These are phyloP conservation scores for Sebastes cheni DNA, from an alignment of 2,797 vertebrate genomes.

Conservation along the genomic window DNA sequence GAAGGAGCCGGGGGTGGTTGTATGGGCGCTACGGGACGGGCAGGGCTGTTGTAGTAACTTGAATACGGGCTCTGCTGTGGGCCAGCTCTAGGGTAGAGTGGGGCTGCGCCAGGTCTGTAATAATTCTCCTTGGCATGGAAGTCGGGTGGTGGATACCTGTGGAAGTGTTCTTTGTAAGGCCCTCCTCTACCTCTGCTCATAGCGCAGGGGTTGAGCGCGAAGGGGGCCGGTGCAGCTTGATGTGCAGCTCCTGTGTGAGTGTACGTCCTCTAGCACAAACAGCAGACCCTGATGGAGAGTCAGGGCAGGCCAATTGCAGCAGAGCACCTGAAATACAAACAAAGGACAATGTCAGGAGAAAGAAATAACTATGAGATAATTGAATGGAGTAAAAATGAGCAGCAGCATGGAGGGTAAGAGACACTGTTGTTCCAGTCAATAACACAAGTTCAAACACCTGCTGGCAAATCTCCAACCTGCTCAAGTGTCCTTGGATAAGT, in stretches of 20 bases:
- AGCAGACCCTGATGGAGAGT: constrained; percentile 27
- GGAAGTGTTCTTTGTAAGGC: constrained; percentile 72
- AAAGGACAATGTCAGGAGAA: constrained; percentile 31
- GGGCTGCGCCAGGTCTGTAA: constrained; percentile 31
- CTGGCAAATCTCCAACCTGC: constrained; percentile 20
- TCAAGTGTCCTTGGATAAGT: constrained; percentile 38
- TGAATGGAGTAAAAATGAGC: background rate
- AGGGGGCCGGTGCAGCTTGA: constrained; percentile 48
- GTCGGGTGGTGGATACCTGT: constrained; percentile 27
- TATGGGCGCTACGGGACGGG: constrained; percentile 21
- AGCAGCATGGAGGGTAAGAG: background rate
- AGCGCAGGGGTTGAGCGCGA: constrained; percentile 77
- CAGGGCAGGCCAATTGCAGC: constrained; percentile 20
- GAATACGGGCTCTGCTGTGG: constrained; percentile 44
- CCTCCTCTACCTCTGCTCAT: constrained; percentile 85
- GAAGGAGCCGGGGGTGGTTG: constrained; percentile 29
- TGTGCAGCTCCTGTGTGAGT: constrained; percentile 34
- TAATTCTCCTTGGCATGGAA: constrained; percentile 34
- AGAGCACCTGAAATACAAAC: constrained; percentile 67
- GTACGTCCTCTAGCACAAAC: constrained; percentile 23
- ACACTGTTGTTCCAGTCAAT: constrained; percentile 3
- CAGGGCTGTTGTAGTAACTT: constrained; percentile 41
- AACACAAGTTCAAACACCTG: constrained; percentile 8
- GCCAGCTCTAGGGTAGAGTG: constrained; percentile 37
- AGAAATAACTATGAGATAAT: background rate